Conservation (phyloP, 2,797 vertebrate genomes). For the Gambusia yucatana region DNA sequence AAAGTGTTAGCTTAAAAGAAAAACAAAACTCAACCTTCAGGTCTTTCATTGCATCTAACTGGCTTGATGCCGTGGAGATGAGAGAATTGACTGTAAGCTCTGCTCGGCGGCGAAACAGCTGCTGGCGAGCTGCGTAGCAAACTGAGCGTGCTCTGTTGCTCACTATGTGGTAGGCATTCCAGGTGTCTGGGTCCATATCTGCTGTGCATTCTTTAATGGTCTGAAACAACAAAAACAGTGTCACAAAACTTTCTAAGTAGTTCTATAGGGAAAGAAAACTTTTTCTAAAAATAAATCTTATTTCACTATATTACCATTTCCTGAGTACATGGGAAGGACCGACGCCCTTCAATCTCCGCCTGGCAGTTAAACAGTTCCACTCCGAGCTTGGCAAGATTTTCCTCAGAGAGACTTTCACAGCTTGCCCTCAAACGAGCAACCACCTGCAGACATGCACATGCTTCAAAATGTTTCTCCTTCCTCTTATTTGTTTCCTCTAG, state of each 20-base stretch:
- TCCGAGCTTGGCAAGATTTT: slow-evolving; percentile 83
- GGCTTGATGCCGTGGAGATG: slow-evolving; percentile 82
- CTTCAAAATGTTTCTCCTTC: neutral
- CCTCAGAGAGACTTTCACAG: slow-evolving; percentile 80
- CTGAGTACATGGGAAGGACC: slow-evolving; percentile 74
- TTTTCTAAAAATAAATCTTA: neutral
- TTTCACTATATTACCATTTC: slow-evolving; percentile 72
- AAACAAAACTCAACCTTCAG: slow-evolving; percentile 77
- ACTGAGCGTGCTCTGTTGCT: slow-evolving; percentile 86
- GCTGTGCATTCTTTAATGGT: slow-evolving; percentile 82
- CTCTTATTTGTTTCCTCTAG: neutral
- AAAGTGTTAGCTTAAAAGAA: neutral
- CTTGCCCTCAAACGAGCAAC: slow-evolving; percentile 70
- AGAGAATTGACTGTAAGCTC: slow-evolving; percentile 86
- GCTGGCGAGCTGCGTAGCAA: slow-evolving; percentile 86
- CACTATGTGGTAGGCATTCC: slow-evolving; percentile 89
- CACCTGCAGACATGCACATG: slow-evolving; percentile 67
- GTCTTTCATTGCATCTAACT: slow-evolving; percentile 84
- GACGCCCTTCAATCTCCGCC: slow-evolving; percentile 76
- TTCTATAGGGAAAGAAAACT: neutral
- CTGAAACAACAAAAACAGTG: slow-evolving; percentile 55
- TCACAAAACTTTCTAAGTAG: neutral
- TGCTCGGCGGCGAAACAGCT: slow-evolving; percentile 81
- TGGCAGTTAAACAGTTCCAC: slow-evolving; percentile 84
- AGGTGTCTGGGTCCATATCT: slow-evolving; percentile 85